Percentiles rank a stretch among this genome's conserved stretches.
Evolutionary conservation across 2,797 vertebrate species (phyloP).

Genomic region (Triplophysa yarkandensis): DNA sequence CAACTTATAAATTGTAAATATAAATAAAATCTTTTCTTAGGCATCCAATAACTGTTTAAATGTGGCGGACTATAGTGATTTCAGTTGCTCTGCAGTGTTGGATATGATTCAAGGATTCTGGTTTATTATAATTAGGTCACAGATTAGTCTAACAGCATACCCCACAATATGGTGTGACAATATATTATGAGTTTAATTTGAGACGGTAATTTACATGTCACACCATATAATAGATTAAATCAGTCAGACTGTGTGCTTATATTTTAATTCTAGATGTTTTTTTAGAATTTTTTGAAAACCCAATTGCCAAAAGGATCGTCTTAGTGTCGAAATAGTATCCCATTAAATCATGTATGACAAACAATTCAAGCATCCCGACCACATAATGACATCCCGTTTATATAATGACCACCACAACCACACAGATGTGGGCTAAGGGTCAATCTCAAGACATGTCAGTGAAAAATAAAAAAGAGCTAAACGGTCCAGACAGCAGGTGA

Average conservation of each 20-base stretch:
- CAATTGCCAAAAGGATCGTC: too few species aligned
- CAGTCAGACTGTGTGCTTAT: neutral
- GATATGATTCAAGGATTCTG: neutral
- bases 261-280: neutral
- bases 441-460: slow-evolving; percentile 26
- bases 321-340: neutral
- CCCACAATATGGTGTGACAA: neutral
- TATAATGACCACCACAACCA: neutral
- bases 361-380: neutral
- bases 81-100: too few species aligned
- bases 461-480: slow-evolving; percentile 27
- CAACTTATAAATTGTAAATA: too few species aligned
- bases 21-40: too few species aligned
- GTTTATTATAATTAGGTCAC: neutral
- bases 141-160: neutral
- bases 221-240: neutral
- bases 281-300: too few species aligned
- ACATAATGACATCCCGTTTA: neutral
- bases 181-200: neutral
- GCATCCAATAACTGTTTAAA: too few species aligned
- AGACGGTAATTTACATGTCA: neutral
- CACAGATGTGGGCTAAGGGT: slow-evolving; percentile 13
- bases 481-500: slow-evolving; percentile 42
- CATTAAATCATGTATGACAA: neutral
- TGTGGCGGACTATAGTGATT: too few species aligned